Evolutionary conservation across 2,797 vertebrate genomes (phyloP).

Genomic region (Numenius phaeopus): DNA sequence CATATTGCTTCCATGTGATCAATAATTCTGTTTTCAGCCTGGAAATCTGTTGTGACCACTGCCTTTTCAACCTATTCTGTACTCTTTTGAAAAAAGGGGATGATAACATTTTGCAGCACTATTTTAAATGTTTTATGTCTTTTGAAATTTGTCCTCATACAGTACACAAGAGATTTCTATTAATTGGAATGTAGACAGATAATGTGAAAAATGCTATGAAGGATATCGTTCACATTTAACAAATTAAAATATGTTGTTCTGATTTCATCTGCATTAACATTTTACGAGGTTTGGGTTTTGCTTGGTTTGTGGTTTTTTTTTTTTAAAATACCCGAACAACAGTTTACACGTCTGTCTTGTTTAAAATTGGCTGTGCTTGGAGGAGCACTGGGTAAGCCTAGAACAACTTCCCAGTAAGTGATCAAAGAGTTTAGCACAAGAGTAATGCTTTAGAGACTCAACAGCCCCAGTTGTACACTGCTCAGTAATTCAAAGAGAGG

Average conservation of each 20-base stretch:
- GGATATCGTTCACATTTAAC: background rate
- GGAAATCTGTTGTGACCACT: background rate
- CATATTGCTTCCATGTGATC: background rate
- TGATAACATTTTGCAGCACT: background rate
- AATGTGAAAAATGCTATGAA: background rate
- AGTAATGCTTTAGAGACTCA: background rate
- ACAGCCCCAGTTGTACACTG: background rate
- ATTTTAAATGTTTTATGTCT: background rate
- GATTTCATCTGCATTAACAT: background rate
- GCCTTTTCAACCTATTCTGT: background rate
- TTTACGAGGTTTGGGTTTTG: background rate
- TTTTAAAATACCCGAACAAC: no score
- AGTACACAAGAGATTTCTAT: background rate
- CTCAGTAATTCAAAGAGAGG: background rate
- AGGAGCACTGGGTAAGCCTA: background rate
- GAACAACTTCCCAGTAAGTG: background rate
- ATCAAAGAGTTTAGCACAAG: background rate
- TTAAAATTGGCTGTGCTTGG: background rate
- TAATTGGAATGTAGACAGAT: background rate
- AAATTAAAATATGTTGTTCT: background rate
- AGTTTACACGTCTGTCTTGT: background rate
- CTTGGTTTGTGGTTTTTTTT: background rate
- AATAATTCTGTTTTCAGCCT: background rate
- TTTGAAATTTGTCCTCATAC: background rate
- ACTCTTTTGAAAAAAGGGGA: background rate